Percentiles rank a stretch among this genome's conserved stretches.
Evolutionary conservation across 2,888 invertebrate species (phyloP).

Genomic region (Drosophila incognita): DNA sequence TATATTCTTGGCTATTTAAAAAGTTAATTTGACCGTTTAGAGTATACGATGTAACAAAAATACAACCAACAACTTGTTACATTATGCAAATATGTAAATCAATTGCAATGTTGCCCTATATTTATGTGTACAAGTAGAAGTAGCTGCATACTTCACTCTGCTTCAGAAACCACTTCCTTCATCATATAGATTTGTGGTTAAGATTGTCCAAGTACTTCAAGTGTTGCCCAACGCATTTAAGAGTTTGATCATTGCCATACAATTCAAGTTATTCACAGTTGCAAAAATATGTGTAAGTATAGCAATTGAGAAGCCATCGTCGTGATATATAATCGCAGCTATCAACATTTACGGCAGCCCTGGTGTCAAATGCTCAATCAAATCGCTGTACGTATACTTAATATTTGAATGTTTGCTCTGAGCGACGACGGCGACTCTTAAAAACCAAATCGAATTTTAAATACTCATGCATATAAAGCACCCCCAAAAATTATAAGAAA

Average conservation of each 20-base stretch:
- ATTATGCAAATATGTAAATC: background rate
- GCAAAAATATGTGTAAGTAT: slow-evolving; percentile 2
- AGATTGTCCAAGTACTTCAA: slow-evolving; percentile 3
- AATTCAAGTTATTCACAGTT: slow-evolving; percentile 25
- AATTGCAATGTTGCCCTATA: background rate
- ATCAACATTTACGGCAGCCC: slow-evolving; percentile 57
- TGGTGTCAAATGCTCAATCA: slow-evolving; percentile 62
- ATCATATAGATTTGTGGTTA: slow-evolving; percentile 3
- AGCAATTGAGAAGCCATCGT: slow-evolving; percentile 24
- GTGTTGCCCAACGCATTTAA: slow-evolving; percentile 16
- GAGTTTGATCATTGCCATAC: slow-evolving; percentile 17
- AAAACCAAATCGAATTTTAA: slow-evolving; percentile 75
- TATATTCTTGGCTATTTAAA: background rate
- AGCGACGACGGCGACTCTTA: slow-evolving; percentile 38
- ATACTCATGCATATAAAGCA: slow-evolving; percentile 46
- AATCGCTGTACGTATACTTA: slow-evolving; percentile 69
- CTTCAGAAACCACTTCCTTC: background rate
- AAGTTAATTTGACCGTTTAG: background rate
- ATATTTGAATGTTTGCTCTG: slow-evolving; percentile 61
- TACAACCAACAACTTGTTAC: background rate
- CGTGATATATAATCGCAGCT: slow-evolving; percentile 22
- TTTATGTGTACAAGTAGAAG: no score
- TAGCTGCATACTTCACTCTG: background rate
- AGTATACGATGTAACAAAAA: background rate
- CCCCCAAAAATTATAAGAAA: slow-evolving; percentile 4